Conservation (phyloP, 2,797 vertebrate genomes). For the Catamblyrhynchus diadema region DNA sequence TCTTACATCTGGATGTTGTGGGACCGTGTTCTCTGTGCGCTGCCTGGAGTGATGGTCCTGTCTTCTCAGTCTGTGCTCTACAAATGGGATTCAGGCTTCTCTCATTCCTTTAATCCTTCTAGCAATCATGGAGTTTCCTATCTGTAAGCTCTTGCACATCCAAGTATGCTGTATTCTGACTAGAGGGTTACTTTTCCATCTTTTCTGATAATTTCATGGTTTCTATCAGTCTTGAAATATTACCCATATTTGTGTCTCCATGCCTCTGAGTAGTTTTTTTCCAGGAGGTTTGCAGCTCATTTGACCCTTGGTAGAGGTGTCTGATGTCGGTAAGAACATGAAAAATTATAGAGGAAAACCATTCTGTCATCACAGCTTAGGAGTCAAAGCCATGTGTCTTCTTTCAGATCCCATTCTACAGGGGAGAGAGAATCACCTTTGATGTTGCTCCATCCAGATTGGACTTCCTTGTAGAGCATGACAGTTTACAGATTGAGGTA, state of each 20-base stretch:
- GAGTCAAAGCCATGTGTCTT: neutral
- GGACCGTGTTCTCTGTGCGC: neutral
- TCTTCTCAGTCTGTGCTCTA: neutral
- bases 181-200: neutral
- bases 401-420: constrained; percentile 91
- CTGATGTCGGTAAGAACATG: neutral
- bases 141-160: neutral
- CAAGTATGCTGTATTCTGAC: neutral
- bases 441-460: constrained; percentile 93
- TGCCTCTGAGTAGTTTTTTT: neutral
- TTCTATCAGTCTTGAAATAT: neutral
- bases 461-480: constrained; percentile 90
- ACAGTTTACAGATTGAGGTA: constrained; percentile 92
- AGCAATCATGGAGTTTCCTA: fast-evolving
- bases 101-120: neutral
- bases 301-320: neutral
- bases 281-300: neutral
- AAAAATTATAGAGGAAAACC: neutral
- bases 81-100: neutral
- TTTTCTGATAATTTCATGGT: neutral
- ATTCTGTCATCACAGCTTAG: neutral
- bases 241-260: neutral
- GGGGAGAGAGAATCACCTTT: constrained; percentile 96
- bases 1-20: neutral
- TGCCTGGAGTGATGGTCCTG: neutral